phyloP scores from a whole-genome alignment of 2,113 vertebrate genomes.

The Apeltes quadracus region DNA sequence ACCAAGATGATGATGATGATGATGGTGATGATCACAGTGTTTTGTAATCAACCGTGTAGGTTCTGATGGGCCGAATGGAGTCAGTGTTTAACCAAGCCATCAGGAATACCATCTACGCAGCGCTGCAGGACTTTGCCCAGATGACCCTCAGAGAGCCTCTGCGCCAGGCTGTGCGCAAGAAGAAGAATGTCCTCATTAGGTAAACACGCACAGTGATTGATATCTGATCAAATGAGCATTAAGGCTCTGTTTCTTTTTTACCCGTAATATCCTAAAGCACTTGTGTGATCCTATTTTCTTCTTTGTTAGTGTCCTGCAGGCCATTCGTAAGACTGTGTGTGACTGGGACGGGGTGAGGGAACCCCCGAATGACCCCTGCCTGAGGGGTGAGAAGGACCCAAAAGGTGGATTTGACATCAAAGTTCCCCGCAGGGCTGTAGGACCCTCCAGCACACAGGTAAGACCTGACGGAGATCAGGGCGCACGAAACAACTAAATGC shows the following conservation, averaged over 20 bases:
- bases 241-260: not conserved
- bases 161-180: constrained; percentile 95
- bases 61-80: constrained; percentile 99
- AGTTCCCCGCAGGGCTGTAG: constrained; percentile 95
- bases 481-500: not conserved
- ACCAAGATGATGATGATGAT: constrained; percentile 6
- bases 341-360: constrained; percentile 97
- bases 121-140: constrained; percentile 98
- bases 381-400: constrained; percentile 98
- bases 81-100: constrained; percentile 99
- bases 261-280: not conserved
- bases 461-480: not conserved
- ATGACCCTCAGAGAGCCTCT: constrained; percentile 93
- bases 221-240: not conserved
- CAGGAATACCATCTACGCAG: constrained; percentile 97
- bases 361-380: constrained; percentile 96
- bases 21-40: not conserved
- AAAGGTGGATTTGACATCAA: constrained; percentile 99
- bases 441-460: constrained; percentile 99
- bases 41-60: constrained; percentile 59
- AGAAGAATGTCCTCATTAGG: constrained; percentile 99
- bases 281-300: not conserved
- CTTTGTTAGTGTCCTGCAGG: constrained; percentile 91
- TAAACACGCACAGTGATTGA: constrained; percentile 49
- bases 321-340: constrained; percentile 97